phyloP scores from a whole-genome alignment of 2,888 invertebrate genomes.

The Pyrgus malvae region DNA sequence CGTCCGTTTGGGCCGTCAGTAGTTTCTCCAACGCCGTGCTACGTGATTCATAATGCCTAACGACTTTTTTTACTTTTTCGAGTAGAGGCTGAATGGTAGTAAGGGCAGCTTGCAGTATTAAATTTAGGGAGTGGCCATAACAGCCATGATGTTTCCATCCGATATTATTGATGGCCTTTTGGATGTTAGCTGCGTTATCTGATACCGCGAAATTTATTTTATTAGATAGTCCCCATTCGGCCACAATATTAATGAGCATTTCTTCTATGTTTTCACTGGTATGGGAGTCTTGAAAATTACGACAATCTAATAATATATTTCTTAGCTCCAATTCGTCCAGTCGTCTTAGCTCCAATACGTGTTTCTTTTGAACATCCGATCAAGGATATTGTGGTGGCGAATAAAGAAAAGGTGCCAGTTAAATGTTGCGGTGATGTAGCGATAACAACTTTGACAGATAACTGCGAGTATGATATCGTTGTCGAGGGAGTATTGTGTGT shows the following conservation, averaged over 20 bases:
- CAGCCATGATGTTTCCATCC: constrained; percentile 38
- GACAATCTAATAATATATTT: too few relatives aligned
- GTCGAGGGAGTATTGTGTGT: too few relatives aligned
- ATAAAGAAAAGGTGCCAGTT: too few relatives aligned
- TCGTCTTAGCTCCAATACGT: too few relatives aligned
- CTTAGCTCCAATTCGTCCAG: constrained; percentile 1
- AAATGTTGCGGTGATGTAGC: too few relatives aligned
- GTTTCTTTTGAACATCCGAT: too few relatives aligned
- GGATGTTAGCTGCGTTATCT: background rate
- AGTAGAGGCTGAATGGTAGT: constrained; percentile 11
- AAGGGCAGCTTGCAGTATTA: constrained; percentile 34
- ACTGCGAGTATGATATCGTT: too few relatives aligned
- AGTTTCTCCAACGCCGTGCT: constrained; percentile 29
- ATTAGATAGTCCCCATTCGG: background rate
- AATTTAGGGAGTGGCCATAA: constrained; percentile 37
- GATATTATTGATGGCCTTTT: background rate
- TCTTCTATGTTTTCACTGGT: too few relatives aligned
- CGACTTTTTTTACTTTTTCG: constrained; percentile 25
- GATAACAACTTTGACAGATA: too few relatives aligned
- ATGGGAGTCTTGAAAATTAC: too few relatives aligned
- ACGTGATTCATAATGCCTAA: constrained; percentile 33
- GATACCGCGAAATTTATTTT: constrained; percentile 3
- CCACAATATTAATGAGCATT: too few relatives aligned
- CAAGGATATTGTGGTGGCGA: too few relatives aligned
- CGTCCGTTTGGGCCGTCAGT: background rate